Conservation (phyloP, 2,113 vertebrate genomes). For the Oenanthe melanoleuca region DNA sequence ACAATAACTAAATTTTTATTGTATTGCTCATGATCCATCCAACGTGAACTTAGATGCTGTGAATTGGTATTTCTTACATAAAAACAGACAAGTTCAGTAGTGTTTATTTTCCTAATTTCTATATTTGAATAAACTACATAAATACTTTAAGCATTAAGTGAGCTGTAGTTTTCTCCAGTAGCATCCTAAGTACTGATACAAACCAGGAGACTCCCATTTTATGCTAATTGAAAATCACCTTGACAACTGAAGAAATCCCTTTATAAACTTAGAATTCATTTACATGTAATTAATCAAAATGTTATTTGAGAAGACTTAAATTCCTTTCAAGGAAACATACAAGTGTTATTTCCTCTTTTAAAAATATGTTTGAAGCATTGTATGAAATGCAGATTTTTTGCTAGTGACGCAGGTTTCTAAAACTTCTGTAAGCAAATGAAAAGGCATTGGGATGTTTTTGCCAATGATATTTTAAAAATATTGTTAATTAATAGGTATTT, state of each 20-base stretch:
- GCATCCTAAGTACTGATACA: neutral
- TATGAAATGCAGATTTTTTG: neutral
- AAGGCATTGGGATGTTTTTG: neutral
- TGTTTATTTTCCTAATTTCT: neutral
- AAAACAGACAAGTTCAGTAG: neutral
- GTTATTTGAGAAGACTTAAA: neutral
- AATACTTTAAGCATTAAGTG: neutral
- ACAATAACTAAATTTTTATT: neutral
- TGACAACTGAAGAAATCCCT: slow-evolving; percentile 17
- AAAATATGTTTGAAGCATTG: neutral
- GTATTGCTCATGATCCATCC: neutral
- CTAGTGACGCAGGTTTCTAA: neutral
- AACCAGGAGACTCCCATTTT: neutral
- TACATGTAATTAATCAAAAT: slow-evolving; percentile 46
- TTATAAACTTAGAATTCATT: slow-evolving; percentile 39
- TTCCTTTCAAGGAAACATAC: neutral
- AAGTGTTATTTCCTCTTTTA: slow-evolving; percentile 18
- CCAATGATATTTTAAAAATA: neutral
- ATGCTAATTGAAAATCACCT: slow-evolving; percentile 28
- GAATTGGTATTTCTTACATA: neutral
- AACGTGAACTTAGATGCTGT: neutral
- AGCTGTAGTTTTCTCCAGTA: neutral
- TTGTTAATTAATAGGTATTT: neutral
- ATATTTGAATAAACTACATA: neutral
- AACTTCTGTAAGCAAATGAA: neutral